These are phyloP conservation scores for Zaprionus camerounensis DNA, from an alignment of 1,140 invertebrate genomes.

Conservation along the genomic window DNA sequence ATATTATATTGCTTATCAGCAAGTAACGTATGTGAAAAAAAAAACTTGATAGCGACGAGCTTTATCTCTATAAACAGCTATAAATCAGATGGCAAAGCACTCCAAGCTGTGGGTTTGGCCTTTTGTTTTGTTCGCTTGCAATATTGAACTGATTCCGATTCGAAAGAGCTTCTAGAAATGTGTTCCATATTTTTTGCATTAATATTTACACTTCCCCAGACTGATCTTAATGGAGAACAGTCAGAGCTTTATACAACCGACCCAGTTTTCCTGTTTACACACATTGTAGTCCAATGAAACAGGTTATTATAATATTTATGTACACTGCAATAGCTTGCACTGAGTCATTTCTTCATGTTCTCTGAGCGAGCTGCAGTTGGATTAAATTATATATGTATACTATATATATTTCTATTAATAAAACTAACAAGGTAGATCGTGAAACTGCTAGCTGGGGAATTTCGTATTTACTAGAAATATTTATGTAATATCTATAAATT, in stretches of 20 bases:
- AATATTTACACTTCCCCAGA: background rate
- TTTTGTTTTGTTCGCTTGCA: background rate
- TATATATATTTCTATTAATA: too few species aligned
- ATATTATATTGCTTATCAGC: slow-evolving; percentile 58
- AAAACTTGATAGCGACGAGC: slow-evolving; percentile 44
- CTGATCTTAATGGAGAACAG: background rate
- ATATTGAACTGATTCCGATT: slow-evolving; percentile 12
- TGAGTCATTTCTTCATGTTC: background rate
- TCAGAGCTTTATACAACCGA: background rate
- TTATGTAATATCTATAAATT: background rate
- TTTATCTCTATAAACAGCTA: slow-evolving; percentile 53
- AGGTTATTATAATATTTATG: slow-evolving; percentile 8
- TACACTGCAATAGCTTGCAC: background rate
- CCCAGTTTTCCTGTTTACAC: background rate
- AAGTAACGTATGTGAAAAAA: background rate
- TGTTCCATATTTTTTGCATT: background rate
- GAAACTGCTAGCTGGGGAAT: too few species aligned
- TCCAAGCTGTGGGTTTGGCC: background rate
- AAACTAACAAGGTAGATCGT: too few species aligned
- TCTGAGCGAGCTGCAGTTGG: background rate
- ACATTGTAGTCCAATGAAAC: background rate
- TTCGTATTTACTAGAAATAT: background rate
- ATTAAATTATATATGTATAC: background rate
- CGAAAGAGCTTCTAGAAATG: background rate
- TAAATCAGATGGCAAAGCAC: slow-evolving; percentile 41